phyloP scores from a whole-genome alignment of 2,113 vertebrate species.

The Sapajus apella region DNA sequence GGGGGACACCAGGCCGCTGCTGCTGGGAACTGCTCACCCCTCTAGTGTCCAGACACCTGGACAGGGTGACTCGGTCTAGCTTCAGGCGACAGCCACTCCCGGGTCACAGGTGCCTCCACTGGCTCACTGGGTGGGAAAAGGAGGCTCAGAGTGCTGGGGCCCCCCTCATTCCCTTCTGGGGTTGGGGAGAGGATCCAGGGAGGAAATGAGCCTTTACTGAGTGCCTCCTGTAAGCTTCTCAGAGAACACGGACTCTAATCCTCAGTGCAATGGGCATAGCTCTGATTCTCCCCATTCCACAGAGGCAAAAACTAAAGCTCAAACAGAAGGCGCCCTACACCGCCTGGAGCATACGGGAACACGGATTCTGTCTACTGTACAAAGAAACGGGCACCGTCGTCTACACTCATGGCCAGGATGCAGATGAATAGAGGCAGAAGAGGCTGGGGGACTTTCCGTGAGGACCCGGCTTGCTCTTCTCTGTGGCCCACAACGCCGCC shows the following conservation, averaged over 20 bases:
- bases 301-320: background rate
- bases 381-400: background rate
- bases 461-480: background rate
- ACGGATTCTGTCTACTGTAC: fast-evolving
- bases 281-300: too few relatives aligned
- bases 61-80: fast-evolving
- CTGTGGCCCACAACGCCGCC: background rate
- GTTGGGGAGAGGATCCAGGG: background rate
- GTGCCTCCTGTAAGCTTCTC: background rate
- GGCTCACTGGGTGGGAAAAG: background rate
- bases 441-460: fast-evolving
- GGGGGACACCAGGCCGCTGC: background rate
- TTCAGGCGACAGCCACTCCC: fast-evolving
- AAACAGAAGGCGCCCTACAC: background rate
- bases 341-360: background rate
- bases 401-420: background rate
- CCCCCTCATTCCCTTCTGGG: background rate
- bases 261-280: background rate
- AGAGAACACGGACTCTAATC: too few relatives aligned
- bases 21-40: background rate
- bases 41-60: background rate
- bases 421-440: background rate
- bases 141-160: too few relatives aligned
- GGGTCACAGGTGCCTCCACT: background rate
- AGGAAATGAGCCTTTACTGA: fast-evolving